A percentile compares a stretch with the other conserved stretches of the same genome.
phyloP scores from a whole-genome alignment of 2,113 vertebrate species.

The Morone saxatilis region DNA sequence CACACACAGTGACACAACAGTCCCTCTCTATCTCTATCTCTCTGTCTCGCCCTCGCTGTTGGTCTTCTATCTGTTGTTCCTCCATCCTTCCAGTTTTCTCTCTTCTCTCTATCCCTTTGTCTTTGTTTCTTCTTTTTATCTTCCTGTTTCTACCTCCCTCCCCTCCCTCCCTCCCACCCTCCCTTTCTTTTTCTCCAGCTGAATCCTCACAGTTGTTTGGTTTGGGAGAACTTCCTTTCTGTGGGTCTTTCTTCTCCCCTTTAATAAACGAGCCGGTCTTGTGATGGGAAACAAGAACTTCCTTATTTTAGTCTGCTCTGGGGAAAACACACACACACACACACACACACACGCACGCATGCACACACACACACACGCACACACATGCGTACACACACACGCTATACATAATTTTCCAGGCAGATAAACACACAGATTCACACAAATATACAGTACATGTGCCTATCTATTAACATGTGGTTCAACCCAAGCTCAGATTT shows the following conservation, averaged over 20 bases:
- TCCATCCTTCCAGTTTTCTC: background rate
- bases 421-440: background rate
- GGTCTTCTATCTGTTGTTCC: background rate
- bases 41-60: background rate
- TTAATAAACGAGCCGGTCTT: conserved; percentile 57
- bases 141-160: background rate
- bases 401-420: too few species aligned
- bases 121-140: background rate
- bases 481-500: conserved; percentile 2
- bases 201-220: conserved; percentile 56
- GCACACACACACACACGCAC: background rate
- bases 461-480: background rate
- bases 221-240: conserved; percentile 57
- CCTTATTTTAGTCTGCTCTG: conserved; percentile 46
- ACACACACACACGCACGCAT: background rate
- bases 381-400: background rate
- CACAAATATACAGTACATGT: background rate
- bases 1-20: conserved; percentile 50
- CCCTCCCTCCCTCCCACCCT: conserved; percentile 2
- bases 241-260: conserved; percentile 51
- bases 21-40: conserved; percentile 19
- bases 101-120: background rate
- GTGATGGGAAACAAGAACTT: conserved; percentile 74
- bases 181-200: conserved; percentile 20
- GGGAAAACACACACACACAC: conserved; percentile 33